Base-by-base conservation (phyloP, 2,888 invertebrate genomes). In the Trissolcus brochymenae region DNA sequence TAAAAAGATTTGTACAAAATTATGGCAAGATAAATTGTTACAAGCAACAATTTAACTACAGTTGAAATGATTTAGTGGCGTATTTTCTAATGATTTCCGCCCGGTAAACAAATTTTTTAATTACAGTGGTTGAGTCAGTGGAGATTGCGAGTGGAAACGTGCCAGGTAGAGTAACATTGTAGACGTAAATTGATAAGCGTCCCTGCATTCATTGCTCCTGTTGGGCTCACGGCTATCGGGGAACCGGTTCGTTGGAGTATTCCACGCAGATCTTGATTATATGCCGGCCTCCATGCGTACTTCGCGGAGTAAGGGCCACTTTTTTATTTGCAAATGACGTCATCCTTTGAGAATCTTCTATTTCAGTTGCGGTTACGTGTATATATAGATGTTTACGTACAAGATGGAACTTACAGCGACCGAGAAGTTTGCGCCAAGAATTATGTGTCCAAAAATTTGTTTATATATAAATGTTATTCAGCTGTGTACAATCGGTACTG, bases 251-350 rank as follows among this genome's bases (percentile, higher is more conserved):
- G 41, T 7, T 14, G 54, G 54, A 54, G 54, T 46, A 46, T n/a
- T 61, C 54, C 64, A 54, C 40, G 43, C 54, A 41, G 54, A 54
- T 54, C 54, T 54, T 40, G 43, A 64, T 64, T 35, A 35, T 35
- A 35, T 9, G 35, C 35, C 35, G 43, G 16, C 41, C 16, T 25
- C 7, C n/a, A 14, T 46, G 16, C n/a, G 46, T 46, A 6, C 43
- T 25, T 64, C 16, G 14, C 21, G 16, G 40, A 51, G 17, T 46
- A 60, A 54, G 53, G 60, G 65, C n/a, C 16, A 46, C 49, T 21
- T 68, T 68, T 68, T 56, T n/a, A n/a, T n/a, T 68, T 16, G 43
- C 57, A 4, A 17, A 14, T 53, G 60, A 68, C 67, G 67, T 60
- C 59, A 59, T 35, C 54, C 11, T 1, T 25, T 14, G 41, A 46